A percentile compares a stretch with the other conserved stretches of the same genome.
phyloP scores from a whole-genome alignment of 2,113 vertebrate genomes.

The Cyprinodon brontotheroides region DNA sequence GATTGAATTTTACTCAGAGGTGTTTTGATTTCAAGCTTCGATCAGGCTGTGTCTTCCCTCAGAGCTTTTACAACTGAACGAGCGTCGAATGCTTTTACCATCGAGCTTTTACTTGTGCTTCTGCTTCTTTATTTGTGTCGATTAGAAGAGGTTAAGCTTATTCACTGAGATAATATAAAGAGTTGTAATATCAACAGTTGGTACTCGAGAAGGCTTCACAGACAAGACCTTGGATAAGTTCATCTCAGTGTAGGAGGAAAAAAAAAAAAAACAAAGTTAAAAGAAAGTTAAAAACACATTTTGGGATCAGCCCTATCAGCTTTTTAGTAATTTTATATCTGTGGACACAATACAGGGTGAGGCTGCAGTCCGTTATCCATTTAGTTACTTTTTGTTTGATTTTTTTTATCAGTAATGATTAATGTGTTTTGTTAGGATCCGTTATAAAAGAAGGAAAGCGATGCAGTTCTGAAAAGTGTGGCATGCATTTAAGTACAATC shows the following conservation, averaged over 20 bases:
- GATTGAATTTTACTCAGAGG: constrained; percentile 21
- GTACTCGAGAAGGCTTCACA: background rate
- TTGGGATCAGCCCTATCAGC: background rate
- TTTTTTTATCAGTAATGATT: no score
- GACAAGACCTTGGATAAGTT: constrained; percentile 21
- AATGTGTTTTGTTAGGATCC: no score
- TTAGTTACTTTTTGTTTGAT: no score
- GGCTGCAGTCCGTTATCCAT: no score
- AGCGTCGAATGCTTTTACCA: constrained; percentile 1
- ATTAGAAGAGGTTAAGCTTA: background rate
- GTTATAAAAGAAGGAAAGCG: no score
- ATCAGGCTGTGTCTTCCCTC: constrained; percentile 14
- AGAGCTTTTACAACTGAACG: constrained; percentile 10
- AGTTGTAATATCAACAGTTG: constrained; percentile 7
- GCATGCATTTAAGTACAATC: no score
- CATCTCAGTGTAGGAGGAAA: background rate
- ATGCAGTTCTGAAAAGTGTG: no score
- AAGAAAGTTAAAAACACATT: no score
- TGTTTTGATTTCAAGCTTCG: constrained; percentile 42
- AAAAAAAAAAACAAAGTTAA: background rate
- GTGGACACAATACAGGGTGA: no score
- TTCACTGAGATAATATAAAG: constrained; percentile 14
- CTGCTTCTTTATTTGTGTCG: background rate
- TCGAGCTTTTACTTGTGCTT: background rate
- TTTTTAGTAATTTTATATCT: background rate